Conservation (phyloP, 2,888 invertebrate genomes). For the Lobophora halterata region DNA sequence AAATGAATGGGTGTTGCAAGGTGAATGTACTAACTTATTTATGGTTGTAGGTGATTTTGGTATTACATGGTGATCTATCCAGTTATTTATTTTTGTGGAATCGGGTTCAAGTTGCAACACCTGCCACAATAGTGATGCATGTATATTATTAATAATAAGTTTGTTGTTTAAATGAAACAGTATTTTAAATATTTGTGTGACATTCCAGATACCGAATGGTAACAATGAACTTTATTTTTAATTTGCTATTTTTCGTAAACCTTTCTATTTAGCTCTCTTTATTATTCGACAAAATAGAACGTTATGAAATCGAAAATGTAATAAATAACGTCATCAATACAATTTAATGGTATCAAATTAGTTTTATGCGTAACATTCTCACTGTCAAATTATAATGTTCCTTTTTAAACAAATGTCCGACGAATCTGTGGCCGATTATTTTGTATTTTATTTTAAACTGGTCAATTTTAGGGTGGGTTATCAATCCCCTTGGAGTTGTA, state of each 20-base stretch:
- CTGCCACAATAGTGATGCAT: slow-evolving; percentile 53
- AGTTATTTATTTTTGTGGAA: slow-evolving; percentile 41
- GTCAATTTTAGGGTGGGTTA: neutral
- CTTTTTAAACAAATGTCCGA: slow-evolving; percentile 4
- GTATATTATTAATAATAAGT: slow-evolving; percentile 63
- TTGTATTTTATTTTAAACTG: slow-evolving; percentile 1
- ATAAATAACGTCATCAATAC: slow-evolving; percentile 40
- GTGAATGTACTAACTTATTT: slow-evolving; percentile 51
- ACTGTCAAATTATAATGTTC: slow-evolving; percentile 11
- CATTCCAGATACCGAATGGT: slow-evolving; percentile 72
- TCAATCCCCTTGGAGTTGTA: slow-evolving; percentile 8
- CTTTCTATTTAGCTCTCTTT: slow-evolving; percentile 53
- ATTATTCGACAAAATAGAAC: slow-evolving; percentile 27
- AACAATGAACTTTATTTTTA: slow-evolving; percentile 37
- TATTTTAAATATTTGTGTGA: slow-evolving; percentile 78
- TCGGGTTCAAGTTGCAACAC: slow-evolving; percentile 62
- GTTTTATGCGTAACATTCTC: slow-evolving; percentile 38
- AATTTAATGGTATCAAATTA: slow-evolving; percentile 39
- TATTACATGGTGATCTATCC: slow-evolving; percentile 25
- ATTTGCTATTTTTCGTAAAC: slow-evolving; percentile 49
- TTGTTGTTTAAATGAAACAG: slow-evolving; percentile 76
- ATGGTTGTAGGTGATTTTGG: slow-evolving; percentile 43
- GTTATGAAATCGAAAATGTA: slow-evolving; percentile 9
- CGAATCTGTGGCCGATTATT: slow-evolving; percentile 3
- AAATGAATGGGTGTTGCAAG: slow-evolving; percentile 60